These are phyloP conservation scores for Bettongia penicillata DNA, from an alignment of 2,113 vertebrate genomes.

Conservation along the genomic window DNA sequence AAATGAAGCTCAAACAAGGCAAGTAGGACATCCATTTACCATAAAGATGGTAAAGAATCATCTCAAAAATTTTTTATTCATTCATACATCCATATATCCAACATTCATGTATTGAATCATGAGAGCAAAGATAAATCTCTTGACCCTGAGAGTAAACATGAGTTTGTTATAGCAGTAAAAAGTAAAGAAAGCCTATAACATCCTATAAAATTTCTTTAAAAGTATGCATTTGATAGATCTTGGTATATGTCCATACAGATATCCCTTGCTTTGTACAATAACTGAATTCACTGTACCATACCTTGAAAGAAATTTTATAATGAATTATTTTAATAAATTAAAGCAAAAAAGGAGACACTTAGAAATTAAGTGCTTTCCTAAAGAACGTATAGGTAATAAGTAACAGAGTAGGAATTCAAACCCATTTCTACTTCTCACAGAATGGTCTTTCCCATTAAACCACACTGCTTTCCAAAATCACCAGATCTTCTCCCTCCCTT, in stretches of 20 bases:
- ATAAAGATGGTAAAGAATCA: neutral
- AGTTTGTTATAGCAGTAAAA: neutral
- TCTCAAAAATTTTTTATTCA: neutral
- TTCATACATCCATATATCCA: neutral
- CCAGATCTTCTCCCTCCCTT: neutral
- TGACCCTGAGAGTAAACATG: neutral
- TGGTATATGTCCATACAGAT: neutral
- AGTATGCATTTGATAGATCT: neutral
- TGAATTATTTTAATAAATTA: neutral
- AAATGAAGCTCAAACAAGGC: too few relatives aligned
- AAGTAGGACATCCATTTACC: too few relatives aligned
- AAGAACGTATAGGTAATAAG: neutral
- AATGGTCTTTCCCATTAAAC: neutral
- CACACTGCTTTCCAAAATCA: neutral
- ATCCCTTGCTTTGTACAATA: neutral
- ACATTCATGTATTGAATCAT: neutral
- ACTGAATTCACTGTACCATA: neutral
- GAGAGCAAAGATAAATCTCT: neutral
- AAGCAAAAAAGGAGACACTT: neutral
- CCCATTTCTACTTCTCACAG: neutral
- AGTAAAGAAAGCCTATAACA: neutral
- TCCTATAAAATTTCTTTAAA: neutral
- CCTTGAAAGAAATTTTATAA: neutral
- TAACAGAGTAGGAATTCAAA: neutral
- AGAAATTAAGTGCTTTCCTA: neutral